These are phyloP conservation scores for Cylindroiulus punctatus DNA, from an alignment of 2,888 invertebrate genomes.

Conservation along the genomic window DNA sequence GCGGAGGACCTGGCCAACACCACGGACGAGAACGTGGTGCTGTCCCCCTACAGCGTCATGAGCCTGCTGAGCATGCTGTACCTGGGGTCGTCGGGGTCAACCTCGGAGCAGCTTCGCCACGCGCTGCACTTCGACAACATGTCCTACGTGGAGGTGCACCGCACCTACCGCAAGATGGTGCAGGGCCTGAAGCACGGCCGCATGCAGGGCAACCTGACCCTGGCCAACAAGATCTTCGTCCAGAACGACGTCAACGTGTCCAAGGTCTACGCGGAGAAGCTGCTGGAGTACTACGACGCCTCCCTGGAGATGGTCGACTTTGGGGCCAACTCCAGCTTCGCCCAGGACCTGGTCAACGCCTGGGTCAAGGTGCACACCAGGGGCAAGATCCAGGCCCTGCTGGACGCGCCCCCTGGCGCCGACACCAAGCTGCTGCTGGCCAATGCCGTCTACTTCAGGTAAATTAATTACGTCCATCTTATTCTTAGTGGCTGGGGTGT, in stretches of 20 bases:
- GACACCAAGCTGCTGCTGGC: conserved; percentile 52
- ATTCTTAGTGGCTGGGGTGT: no score
- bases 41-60: conserved; percentile 53
- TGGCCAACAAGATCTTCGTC: conserved; percentile 54
- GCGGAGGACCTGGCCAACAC: not conserved
- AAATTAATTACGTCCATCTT: no score
- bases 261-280: conserved; percentile 47
- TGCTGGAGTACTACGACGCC: conserved; percentile 55
- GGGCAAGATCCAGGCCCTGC: conserved; percentile 49
- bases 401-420: conserved; percentile 53
- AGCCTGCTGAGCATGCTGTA: conserved; percentile 54
- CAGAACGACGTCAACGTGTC: conserved; percentile 53
- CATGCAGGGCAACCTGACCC: conserved; percentile 42
- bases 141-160: conserved; percentile 54
- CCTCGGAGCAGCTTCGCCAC: conserved; percentile 52
- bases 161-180: conserved; percentile 54
- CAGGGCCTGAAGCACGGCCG: conserved; percentile 21
- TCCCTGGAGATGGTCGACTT: conserved; percentile 52
- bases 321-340: conserved; percentile 45
- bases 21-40: conserved; percentile 45
- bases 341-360: conserved; percentile 52
- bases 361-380: conserved; percentile 55
- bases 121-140: conserved; percentile 51
- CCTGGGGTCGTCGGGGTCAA: conserved; percentile 51
- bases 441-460: conserved; percentile 54